Evolutionary conservation across 1,140 invertebrate species (phyloP).

Genomic region (Caenorhabditis inopinata): DNA sequence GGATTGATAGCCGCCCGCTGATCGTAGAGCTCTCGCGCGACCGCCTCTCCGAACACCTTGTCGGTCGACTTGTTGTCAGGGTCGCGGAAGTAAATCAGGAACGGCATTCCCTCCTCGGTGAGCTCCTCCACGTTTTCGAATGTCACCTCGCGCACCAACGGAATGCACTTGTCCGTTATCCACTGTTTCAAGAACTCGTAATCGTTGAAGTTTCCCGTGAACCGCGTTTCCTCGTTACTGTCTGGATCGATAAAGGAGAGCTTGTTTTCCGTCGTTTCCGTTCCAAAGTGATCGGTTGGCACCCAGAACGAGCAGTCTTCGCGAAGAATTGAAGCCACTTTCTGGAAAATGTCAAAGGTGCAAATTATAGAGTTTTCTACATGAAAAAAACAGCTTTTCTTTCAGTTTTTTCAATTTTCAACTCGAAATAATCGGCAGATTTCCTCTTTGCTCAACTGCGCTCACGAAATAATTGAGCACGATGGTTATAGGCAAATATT

Average conservation of each 20-base stretch:
- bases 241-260: constrained; percentile 60
- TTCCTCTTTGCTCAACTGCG: too few relatives aligned
- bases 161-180: constrained; percentile 79
- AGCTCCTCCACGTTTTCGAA: constrained; percentile 96
- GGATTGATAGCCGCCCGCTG: constrained; percentile 85
- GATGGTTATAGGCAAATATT: too few relatives aligned
- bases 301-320: constrained; percentile 64
- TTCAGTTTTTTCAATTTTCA: too few relatives aligned
- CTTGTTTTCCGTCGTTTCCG: constrained; percentile 54
- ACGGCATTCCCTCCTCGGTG: constrained; percentile 96
- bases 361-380: too few relatives aligned
- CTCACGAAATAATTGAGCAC: too few relatives aligned
- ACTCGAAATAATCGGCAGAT: too few relatives aligned
- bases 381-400: too few relatives aligned
- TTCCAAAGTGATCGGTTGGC: constrained; percentile 50
- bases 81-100: constrained; percentile 89
- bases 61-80: constrained; percentile 61
- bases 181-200: constrained; percentile 75
- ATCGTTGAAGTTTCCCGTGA: constrained; percentile 67
- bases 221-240: constrained; percentile 65
- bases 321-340: constrained; percentile 60
- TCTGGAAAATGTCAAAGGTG: constrained; percentile 50
- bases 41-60: constrained; percentile 62
- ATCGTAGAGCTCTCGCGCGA: constrained; percentile 59
- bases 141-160: constrained; percentile 81